Evolutionary conservation across 2,113 vertebrate genomes (phyloP), one percentile per base, ranked within the genome.

Genomic region (Oryzias javanicus): DNA sequence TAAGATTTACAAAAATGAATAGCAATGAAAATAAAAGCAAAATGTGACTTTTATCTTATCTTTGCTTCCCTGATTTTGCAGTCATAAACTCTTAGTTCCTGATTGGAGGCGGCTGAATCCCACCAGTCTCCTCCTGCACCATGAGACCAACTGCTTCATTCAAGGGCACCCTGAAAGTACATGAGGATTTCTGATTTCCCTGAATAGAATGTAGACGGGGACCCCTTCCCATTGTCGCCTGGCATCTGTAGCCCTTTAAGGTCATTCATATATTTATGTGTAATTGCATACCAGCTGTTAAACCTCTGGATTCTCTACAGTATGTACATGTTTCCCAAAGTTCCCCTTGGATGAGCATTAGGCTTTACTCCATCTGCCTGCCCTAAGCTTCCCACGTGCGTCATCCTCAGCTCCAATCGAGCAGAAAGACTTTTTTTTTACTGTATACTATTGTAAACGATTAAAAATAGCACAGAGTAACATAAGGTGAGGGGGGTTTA

Each of bases 321-420:
- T 75, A 73, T 74, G 72, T 70, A 74, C 79, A 80, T 71, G 80
- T 71, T 79, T 60, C 70, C 60, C 75, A 74, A 46, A 66, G 60
- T 87, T 87, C 84, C 81, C 61, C 77, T 82, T 27, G 74, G 81
- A 87, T 79, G 75, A 87, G 84, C 85, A 85, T 87, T 74, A 66
- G 59, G 55, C 76, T 81, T 85, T 78, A 89, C 70, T 85, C 80
- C 81, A 85, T 87, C 81, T 83, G 82, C 76, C 79, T 49, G 79
- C 88, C 76, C 67, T 50, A 19, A 88, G 85, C 83, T 69, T 67
- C 57, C 72, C 58, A 62, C 62, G 81, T 81, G 76, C 71, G 68
- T 88, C 86, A 87, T 80, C 57, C 71, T 29, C 1, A 49, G 68
- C 75, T 81, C 68, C 76, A 14, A 51, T 79, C 75, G 63, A 72